Base-by-base conservation (phyloP, 1,140 invertebrate species). In the Neodiprion lecontei region DNA sequence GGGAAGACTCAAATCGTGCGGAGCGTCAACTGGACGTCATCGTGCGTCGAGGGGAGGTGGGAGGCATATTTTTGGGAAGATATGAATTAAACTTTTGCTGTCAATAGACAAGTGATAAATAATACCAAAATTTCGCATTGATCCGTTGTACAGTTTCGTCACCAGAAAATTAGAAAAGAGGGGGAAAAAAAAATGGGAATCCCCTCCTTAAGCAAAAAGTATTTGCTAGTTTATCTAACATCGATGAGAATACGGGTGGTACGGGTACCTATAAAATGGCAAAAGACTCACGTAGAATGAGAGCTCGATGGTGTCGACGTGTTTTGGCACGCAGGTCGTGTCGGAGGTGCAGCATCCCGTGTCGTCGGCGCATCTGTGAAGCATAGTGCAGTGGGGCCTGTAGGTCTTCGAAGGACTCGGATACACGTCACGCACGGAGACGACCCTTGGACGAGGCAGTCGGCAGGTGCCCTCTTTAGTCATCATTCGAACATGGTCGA, bases 341-440 rank as follows among this genome's bases (percentile, higher is more conserved):
- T 92, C 90, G 14, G 89, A 88, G 40, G 83, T 85, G 81, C 94
- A 95, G 83, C 94, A 95, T 73, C 94, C 94, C 10, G 92, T 93
- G 82, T 94, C 93, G 79, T 94, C 93, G n/a, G 92, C 91, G 80
- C 94, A 95, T 74, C 92, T 90, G 82, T 95, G 92, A 65, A 95
- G 82, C 21, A 94, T 90, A 7, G 93, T 94, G 82, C 94, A 95
- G 74, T 93, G 92, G 28, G 94, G 94, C 72, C 90, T 86, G 87
- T 95, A 95, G 28, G 88, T 90, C 79, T 92, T 94, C n/a, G 91
- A 90, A 0, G 92, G 86, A 81, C 92, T 90, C n/a, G 92, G 92
- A 83, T 93, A 92, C 23, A 91, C 87, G 69, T 91, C 88, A 79
- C 91, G 86, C 74, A 93, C 90, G 73, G 90, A 87, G 17, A 95